A percentile compares a stretch with the other conserved stretches of the same genome.
Evolutionary conservation across 2,113 vertebrate genomes (phyloP).

Genomic region (Cyprinodon variegatus): DNA sequence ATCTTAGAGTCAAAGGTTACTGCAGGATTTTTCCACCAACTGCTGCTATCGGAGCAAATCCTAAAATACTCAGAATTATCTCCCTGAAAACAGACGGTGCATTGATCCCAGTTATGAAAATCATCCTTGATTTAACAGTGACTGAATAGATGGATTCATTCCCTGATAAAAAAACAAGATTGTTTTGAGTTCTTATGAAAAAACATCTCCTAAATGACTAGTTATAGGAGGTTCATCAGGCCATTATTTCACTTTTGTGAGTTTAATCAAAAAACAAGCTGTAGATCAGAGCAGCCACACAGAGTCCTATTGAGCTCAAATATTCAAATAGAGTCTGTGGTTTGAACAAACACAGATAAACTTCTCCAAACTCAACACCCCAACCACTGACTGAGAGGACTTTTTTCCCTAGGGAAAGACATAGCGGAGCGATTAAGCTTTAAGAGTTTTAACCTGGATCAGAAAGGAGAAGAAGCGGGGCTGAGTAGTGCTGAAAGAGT

Average conservation of each 20-base stretch:
- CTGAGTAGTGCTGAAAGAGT: not conserved
- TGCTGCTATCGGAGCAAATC: not conserved
- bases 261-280: not conserved
- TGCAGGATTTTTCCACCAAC: not conserved
- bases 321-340: not conserved
- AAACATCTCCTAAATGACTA: not conserved
- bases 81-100: not conserved
- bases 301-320: not conserved
- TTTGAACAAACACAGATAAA: not conserved
- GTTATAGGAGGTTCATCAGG: not conserved
- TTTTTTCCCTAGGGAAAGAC: not conserved
- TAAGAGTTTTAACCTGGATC: not conserved
- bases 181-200: not conserved
- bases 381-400: not conserved
- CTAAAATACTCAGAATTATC: not conserved
- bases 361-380: not conserved
- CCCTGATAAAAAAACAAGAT: not conserved
- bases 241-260: not conserved
- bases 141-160: not conserved
- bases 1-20: constrained; percentile 1
- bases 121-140: not conserved
- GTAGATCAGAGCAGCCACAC: not conserved
- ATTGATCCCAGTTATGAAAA: constrained; percentile 1
- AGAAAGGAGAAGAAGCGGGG: not conserved
- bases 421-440: no score